Evolutionary conservation across 2,888 invertebrate species (phyloP), one percentile per base, ranked within the genome.

Genomic region (Anoncus sp.): DNA sequence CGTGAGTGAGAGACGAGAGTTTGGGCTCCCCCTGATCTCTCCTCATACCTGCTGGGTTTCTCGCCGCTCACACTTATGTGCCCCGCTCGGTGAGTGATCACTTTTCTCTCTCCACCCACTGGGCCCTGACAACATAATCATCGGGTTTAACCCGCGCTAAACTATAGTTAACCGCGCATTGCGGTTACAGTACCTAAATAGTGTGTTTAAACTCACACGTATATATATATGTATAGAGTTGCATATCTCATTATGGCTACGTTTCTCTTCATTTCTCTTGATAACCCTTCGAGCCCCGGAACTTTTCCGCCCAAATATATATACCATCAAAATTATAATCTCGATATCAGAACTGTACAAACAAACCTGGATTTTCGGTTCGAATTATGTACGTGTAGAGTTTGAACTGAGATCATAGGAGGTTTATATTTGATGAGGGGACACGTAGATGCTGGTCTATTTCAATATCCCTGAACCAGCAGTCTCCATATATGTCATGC

Each of bases 121-220:
- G 77, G 66, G 80, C 85, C n/a, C 87, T 90, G 90, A 91, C 90
- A 91, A 90, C 90, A 90, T 90, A 91, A 91, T 91, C 90, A 89
- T 90, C 85, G 89, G 82, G 90, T 90, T 90, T 88, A 88, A 88
- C 89, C 87, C 84, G 85, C 86, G 87, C 88, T 89, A 87, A 87
- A 87, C 88, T 87, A 89, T 89, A 89, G 89, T 89, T 88, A 88
- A 88, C 86, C 88, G 87, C 84, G 86, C 87, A 88, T 87, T 87
- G 87, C 85, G 87, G 86, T 85, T 85, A 84, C 85, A 86, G 85
- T 85, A 85, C 87, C 89, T 89, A 88, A 90, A 89, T 88, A 88
- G 89, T 88, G 87, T 89, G 86, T 88, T 89, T 87, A 88, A 75
- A 87, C 86, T 74, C 77, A 76, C 81, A 67, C 83, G 71, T 69